Conservation (phyloP, 1,140 invertebrate species). For the Aphelenchoides fujianensis region DNA sequence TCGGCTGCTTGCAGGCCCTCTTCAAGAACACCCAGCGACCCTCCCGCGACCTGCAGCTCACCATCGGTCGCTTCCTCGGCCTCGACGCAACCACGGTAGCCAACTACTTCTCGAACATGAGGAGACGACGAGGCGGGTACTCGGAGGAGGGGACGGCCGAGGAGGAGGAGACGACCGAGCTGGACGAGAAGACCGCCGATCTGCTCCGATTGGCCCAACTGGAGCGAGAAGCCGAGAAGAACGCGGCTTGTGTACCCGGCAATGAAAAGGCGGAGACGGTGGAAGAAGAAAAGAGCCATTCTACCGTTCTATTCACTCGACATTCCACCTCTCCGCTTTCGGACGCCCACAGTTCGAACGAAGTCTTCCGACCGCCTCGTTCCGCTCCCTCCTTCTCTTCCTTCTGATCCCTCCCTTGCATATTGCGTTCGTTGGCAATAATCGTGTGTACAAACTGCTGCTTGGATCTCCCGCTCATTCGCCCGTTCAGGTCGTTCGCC, state of each 20-base stretch:
- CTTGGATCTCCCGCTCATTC: neutral
- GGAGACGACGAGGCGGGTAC: slow-evolving; percentile 67
- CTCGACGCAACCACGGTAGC: slow-evolving; percentile 97
- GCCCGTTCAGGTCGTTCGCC: no score
- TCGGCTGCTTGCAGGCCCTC: slow-evolving; percentile 60
- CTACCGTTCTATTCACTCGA: neutral
- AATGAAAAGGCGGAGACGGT: neutral
- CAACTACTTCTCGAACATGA: slow-evolving; percentile 99
- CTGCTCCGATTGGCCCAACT: neutral
- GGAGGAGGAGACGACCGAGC: slow-evolving; percentile 5
- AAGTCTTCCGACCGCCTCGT: neutral
- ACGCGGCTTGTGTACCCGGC: neutral
- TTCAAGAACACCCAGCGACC: slow-evolving; percentile 96
- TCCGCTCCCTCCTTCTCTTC: neutral
- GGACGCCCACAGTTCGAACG: neutral
- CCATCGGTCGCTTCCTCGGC: slow-evolving; percentile 92
- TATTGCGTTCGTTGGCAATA: no score
- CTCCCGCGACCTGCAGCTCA: slow-evolving; percentile 99
- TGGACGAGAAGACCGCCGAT: neutral
- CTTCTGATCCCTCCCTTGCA: no score
- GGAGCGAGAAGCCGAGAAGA: neutral
- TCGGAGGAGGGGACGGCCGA: neutral
- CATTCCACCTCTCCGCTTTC: neutral
- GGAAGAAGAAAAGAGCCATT: neutral
- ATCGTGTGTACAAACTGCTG: neutral